Evolutionary conservation across 2,113 vertebrate species (phyloP).

Genomic region (Excalfactoria chinensis): DNA sequence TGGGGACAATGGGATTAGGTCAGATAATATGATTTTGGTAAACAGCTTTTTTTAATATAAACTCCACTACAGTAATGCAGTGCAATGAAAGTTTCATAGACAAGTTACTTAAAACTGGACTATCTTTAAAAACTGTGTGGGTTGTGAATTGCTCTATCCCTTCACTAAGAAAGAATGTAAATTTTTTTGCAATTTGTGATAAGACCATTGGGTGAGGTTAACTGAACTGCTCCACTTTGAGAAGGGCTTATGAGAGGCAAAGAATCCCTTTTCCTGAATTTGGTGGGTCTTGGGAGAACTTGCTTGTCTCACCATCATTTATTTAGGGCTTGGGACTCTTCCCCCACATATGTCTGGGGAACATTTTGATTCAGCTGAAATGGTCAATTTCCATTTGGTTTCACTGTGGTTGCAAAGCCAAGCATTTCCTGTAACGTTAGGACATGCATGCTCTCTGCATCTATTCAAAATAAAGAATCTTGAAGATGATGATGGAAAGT

Average conservation of each 20-base stretch:
- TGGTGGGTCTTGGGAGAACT: neutral
- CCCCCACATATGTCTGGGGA: fast-evolving
- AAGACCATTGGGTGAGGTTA: neutral
- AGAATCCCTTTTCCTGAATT: neutral
- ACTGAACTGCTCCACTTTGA: neutral
- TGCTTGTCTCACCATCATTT: neutral
- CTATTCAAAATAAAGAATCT: neutral
- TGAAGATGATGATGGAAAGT: neutral
- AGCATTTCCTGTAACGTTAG: neutral
- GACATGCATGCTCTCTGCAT: neutral
- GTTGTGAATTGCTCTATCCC: neutral
- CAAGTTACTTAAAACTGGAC: neutral
- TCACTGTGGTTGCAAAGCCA: neutral
- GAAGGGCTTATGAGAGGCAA: neutral
- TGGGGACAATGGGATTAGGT: neutral
- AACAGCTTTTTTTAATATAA: neutral
- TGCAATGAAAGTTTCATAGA: neutral
- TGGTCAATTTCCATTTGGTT: neutral
- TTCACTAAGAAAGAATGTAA: neutral
- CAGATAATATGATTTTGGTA: neutral
- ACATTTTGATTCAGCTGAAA: neutral
- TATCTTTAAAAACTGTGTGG: neutral
- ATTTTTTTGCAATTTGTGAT: neutral
- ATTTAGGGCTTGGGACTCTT: neutral
- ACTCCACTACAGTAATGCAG: neutral